phyloP scores from a whole-genome alignment of 2,113 vertebrate species.

The Leucopsar rothschildi region DNA sequence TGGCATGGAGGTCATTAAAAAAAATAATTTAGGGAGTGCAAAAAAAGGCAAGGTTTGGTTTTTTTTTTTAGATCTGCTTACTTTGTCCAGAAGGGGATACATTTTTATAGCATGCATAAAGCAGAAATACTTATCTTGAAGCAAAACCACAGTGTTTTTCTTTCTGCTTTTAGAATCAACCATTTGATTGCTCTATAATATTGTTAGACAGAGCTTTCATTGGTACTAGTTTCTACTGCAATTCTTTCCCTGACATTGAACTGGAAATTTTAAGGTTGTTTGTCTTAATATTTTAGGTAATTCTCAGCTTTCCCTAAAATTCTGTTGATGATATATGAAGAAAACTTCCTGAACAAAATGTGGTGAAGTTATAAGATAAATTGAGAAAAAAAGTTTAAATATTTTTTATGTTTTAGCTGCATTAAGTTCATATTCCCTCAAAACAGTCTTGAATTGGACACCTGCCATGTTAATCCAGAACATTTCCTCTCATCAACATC shows the following conservation, averaged over 20 bases:
- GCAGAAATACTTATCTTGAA: slow-evolving; percentile 40
- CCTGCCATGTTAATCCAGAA: background rate
- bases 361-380: background rate
- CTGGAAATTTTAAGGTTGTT: background rate
- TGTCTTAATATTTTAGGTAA: background rate
- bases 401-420: background rate
- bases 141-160: slow-evolving; percentile 3
- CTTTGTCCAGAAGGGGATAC: slow-evolving; percentile 17
- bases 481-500: background rate
- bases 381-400: background rate
- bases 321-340: background rate
- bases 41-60: background rate
- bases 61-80: background rate
- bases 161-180: slow-evolving; percentile 31
- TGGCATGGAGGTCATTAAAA: background rate
- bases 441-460: background rate
- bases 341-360: background rate
- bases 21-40: slow-evolving; percentile 37
- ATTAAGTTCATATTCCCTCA: background rate
- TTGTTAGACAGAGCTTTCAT: background rate
- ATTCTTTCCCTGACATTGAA: background rate
- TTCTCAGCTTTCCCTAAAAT: background rate
- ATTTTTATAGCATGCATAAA: slow-evolving; percentile 25
- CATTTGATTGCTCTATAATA: background rate
- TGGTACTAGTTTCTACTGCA: background rate